Percentiles rank a stretch among this genome's conserved stretches.
These are phyloP conservation scores for Rapana venosa DNA, from an alignment of 2,888 invertebrate genomes.

Conservation along the genomic window DNA sequence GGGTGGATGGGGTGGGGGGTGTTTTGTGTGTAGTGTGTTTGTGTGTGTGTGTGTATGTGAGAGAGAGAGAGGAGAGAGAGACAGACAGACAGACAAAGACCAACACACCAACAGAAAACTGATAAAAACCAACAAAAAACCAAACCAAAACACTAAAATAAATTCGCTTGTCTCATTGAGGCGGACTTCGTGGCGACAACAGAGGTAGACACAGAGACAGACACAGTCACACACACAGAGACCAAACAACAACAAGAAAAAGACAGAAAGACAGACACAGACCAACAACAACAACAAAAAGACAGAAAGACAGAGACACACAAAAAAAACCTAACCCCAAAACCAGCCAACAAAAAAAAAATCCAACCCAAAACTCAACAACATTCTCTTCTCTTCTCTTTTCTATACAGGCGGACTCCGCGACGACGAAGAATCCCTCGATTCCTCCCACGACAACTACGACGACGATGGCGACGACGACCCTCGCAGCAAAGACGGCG, in stretches of 20 bases:
- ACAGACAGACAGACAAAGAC: no score
- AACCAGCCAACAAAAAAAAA: not conserved
- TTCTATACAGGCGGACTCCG: constrained; percentile 24
- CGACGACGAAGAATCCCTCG: constrained; percentile 49
- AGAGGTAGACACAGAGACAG: not conserved
- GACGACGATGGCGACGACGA: constrained; percentile 57
- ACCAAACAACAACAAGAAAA: not conserved
- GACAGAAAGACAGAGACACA: not conserved
- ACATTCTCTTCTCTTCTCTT: not conserved
- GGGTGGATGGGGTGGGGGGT: no score
- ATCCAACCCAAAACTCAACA: not conserved
- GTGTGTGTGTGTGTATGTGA: not conserved
- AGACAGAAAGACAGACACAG: not conserved
- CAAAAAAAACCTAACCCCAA: not conserved
- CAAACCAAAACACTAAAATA: no score
- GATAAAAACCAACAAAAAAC: no score
- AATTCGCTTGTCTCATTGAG: no score
- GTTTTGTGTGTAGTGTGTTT: no score
- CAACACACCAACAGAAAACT: no score
- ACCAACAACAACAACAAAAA: not conserved
- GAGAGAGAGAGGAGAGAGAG: no score
- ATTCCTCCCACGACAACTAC: constrained; percentile 51
- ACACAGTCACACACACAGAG: not conserved
- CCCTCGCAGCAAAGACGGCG: constrained; percentile 46
- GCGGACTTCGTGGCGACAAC: no score